Evolutionary conservation across 2,113 vertebrate genomes (phyloP).

Genomic region (Clarias batrachus): DNA sequence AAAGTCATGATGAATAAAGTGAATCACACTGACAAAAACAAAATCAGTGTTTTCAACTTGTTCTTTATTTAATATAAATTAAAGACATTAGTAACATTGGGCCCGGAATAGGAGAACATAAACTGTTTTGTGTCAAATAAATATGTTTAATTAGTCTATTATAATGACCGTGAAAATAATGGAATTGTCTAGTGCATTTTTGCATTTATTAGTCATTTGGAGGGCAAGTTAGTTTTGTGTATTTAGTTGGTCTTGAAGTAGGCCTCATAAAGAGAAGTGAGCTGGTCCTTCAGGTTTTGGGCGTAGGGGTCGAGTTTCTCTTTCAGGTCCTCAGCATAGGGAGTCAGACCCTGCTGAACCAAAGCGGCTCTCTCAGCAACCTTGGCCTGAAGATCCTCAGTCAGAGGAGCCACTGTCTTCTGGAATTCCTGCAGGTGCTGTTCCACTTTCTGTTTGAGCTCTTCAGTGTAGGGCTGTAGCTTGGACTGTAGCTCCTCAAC

Average conservation of each 20-base stretch:
- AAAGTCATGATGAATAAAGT: background rate
- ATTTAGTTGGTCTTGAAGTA: conserved; percentile 59
- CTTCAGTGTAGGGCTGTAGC: too few species aligned
- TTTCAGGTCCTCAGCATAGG: conserved; percentile 63
- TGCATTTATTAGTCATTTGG: background rate
- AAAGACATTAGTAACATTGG: background rate
- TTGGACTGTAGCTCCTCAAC: too few species aligned
- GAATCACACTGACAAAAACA: background rate
- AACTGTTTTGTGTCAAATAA: background rate
- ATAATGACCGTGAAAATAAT: background rate
- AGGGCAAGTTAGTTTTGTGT: background rate
- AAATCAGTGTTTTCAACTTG: background rate
- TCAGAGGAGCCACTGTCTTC: conserved; percentile 57
- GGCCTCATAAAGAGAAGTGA: conserved; percentile 59
- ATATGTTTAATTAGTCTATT: background rate
- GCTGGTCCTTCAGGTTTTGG: conserved; percentile 62
- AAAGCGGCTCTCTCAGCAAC: conserved; percentile 59
- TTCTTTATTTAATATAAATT: background rate
- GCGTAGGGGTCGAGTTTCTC: conserved; percentile 62
- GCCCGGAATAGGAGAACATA: background rate
- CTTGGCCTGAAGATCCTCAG: conserved; percentile 63
- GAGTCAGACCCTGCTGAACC: conserved; percentile 63
- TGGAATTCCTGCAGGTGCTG: too few species aligned
- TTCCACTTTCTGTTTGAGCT: too few species aligned
- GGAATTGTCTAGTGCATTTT: background rate